A percentile compares a stretch with the other conserved stretches of the same genome.
These are phyloP conservation scores for Otolemur garnettii DNA, from an alignment of 2,113 vertebrate species.

Conservation along the genomic window DNA sequence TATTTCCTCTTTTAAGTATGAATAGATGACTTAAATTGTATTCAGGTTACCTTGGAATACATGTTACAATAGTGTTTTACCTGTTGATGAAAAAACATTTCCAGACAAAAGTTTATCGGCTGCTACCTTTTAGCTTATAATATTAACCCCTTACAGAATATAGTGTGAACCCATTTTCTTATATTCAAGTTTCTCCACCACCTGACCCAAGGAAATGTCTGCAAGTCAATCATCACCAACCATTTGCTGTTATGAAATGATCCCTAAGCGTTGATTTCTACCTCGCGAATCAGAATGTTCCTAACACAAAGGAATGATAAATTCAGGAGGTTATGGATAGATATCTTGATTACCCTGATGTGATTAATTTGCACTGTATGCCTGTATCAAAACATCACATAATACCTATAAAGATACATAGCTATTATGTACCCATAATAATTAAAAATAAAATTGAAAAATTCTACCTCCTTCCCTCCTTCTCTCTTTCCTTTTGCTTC, in stretches of 20 bases:
- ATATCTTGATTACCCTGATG: too few relatives aligned
- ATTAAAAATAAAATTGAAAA: too few relatives aligned
- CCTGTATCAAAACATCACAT: too few relatives aligned
- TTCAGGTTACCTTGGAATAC: constrained; percentile 49
- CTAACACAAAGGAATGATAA: too few relatives aligned
- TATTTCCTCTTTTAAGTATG: constrained; percentile 44
- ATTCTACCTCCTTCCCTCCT: neutral
- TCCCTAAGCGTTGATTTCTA: constrained; percentile 14
- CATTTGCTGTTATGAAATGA: constrained; percentile 50
- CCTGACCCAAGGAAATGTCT: neutral
- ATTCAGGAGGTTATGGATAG: too few relatives aligned
- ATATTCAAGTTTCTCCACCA: constrained; percentile 19
- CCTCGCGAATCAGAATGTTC: too few relatives aligned
- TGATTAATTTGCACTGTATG: too few relatives aligned
- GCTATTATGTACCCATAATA: too few relatives aligned
- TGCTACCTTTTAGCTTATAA: constrained; percentile 56
- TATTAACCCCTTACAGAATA: constrained; percentile 53
- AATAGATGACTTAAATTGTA: constrained; percentile 27
- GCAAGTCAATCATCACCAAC: neutral
- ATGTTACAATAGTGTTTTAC: constrained; percentile 29
- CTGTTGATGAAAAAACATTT: constrained; percentile 52
- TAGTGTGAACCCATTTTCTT: neutral
- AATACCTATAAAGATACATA: too few relatives aligned
- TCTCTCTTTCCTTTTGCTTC: neutral
- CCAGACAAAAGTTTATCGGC: constrained; percentile 48